Evolutionary conservation across 2,888 invertebrate genomes (phyloP).

Genomic region (Dasysyrphus albostriatus): DNA sequence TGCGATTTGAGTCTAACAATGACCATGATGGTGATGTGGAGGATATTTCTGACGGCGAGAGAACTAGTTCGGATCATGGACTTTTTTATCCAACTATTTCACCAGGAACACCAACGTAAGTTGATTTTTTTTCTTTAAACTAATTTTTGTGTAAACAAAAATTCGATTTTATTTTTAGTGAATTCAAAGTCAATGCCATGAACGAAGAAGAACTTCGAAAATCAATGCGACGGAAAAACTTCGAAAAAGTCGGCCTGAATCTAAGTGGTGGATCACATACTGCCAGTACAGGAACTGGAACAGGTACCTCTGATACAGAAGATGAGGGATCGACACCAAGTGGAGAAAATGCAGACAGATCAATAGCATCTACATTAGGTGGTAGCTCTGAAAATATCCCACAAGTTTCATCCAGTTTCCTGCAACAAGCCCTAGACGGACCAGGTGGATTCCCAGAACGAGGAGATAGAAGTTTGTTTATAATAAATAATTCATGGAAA

Average conservation of each 20-base stretch:
- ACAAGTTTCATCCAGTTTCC: constrained; percentile 81
- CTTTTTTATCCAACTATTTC: constrained; percentile 88
- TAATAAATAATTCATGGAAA: constrained; percentile 33
- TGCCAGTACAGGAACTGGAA: constrained; percentile 85
- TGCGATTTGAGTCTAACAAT: constrained; percentile 87
- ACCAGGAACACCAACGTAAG: constrained; percentile 84
- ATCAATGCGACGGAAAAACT: constrained; percentile 89
- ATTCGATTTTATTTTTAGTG: constrained; percentile 84
- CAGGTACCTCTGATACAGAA: constrained; percentile 90
- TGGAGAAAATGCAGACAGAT: constrained; percentile 91
- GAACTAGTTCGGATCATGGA: constrained; percentile 90
- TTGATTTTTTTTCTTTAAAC: constrained; percentile 13
- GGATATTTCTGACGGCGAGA: constrained; percentile 92
- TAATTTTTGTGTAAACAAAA: background rate
- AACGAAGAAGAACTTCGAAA: constrained; percentile 92
- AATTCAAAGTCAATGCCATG: constrained; percentile 95
- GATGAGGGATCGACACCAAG: constrained; percentile 92
- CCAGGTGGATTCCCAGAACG: constrained; percentile 82
- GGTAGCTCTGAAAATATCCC: constrained; percentile 88
- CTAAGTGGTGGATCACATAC: constrained; percentile 83
- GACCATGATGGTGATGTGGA: constrained; percentile 95
- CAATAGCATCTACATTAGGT: constrained; percentile 87
- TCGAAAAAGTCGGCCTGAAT: constrained; percentile 85
- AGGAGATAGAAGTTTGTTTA: constrained; percentile 80
- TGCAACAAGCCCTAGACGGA: constrained; percentile 83